A percentile compares a stretch with the other conserved stretches of the same genome.
These are phyloP conservation scores for Fulmarus glacialis DNA, from an alignment of 2,113 vertebrate genomes.

Conservation along the genomic window DNA sequence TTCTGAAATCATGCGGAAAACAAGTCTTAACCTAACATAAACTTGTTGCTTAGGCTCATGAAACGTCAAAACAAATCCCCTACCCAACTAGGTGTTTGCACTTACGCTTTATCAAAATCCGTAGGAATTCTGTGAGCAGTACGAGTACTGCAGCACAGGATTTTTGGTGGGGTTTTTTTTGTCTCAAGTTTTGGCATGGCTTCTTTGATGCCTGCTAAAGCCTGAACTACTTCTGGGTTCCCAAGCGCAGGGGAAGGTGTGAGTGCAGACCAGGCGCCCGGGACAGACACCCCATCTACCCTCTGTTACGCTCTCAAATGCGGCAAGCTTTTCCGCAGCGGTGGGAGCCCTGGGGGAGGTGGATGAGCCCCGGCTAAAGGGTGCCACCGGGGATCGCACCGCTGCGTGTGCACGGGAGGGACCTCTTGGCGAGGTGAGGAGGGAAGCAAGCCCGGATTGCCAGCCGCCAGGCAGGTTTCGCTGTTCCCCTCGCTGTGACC, in stretches of 20 bases:
- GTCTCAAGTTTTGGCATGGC: background rate
- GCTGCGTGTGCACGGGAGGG: fast-evolving
- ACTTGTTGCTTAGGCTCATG: background rate
- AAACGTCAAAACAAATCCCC: background rate
- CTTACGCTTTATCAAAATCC: fast-evolving
- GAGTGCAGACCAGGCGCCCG: fast-evolving
- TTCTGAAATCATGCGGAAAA: background rate
- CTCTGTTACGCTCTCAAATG: fast-evolving
- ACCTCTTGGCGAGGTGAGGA: fast-evolving
- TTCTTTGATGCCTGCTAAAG: fast-evolving
- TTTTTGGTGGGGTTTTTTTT: background rate
- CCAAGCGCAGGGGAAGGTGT: fast-evolving
- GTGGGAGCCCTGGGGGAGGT: background rate
- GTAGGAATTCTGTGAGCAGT: fast-evolving
- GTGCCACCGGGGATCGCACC: background rate
- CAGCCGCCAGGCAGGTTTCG: fast-evolving
- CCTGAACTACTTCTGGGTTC: background rate
- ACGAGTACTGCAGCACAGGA: fast-evolving
- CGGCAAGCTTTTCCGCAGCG: no score
- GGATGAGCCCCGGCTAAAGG: background rate
- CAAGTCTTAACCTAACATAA: background rate
- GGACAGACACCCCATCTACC: fast-evolving
- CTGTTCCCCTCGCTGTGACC: fast-evolving
- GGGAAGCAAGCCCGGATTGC: fast-evolving
- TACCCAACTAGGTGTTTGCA: fast-evolving